Percentiles rank a stretch among this genome's conserved stretches.
Conservation (phyloP, 2,888 invertebrate genomes). For the Eledone cirrhosa region DNA sequence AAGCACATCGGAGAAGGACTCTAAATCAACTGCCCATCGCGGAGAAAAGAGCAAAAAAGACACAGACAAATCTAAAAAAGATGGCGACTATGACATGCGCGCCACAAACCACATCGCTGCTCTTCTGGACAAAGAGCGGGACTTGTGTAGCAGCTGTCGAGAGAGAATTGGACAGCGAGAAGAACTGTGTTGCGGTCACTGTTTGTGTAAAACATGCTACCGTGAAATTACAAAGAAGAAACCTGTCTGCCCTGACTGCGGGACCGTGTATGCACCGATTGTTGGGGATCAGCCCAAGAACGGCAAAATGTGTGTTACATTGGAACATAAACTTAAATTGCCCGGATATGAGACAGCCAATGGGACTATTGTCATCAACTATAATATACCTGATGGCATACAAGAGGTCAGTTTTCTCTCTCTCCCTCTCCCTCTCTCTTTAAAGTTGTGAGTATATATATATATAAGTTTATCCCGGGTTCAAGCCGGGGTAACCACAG, state of each 20-base stretch:
- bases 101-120: constrained; percentile 17
- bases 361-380: constrained; percentile 44
- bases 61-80: constrained; percentile 11
- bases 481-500: too few species aligned
- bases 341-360: constrained; percentile 38
- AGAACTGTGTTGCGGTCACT: constrained; percentile 21
- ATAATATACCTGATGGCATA: constrained; percentile 59
- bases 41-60: constrained; percentile 14
- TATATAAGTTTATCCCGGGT: too few species aligned
- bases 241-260: constrained; percentile 57
- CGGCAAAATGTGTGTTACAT: constrained; percentile 43
- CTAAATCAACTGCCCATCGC: neutral
- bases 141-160: constrained; percentile 5
- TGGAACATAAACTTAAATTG: constrained; percentile 29
- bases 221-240: constrained; percentile 36
- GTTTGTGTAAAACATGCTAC: constrained; percentile 16
- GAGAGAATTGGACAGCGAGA: constrained; percentile 18
- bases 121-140: constrained; percentile 13
- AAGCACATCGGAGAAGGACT: neutral
- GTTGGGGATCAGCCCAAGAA: constrained; percentile 54
- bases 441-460: too few species aligned
- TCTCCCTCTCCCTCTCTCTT: neutral
- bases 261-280: constrained; percentile 47
- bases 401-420: constrained; percentile 43
- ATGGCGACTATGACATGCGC: constrained; percentile 5